Percentiles rank a stretch among this genome's conserved stretches.
These are phyloP conservation scores for Schizothorax lantsangensis DNA, from an alignment of 2,797 vertebrate species.

Conservation along the genomic window DNA sequence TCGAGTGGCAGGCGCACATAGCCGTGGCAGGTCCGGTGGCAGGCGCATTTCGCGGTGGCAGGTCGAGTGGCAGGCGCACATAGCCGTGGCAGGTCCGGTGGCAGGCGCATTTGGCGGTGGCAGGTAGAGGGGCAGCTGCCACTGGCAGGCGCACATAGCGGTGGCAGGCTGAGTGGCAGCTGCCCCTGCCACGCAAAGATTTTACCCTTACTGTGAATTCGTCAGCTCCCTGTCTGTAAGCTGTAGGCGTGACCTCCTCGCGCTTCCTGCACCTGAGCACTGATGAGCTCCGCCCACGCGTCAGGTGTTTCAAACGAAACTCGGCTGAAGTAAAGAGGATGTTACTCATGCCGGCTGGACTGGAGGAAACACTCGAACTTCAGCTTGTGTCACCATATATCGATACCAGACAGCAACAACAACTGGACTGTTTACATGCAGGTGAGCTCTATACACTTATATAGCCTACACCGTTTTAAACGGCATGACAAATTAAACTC, in stretches of 20 bases:
- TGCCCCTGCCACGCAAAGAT: no score
- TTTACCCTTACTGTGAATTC: no score
- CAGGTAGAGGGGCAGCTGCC: no score
- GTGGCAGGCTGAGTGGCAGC: no score
- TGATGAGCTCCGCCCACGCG: constrained; percentile 19
- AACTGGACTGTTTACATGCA: not conserved
- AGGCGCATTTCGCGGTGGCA: no score
- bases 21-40: no score
- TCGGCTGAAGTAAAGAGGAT: not conserved
- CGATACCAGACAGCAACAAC: not conserved
- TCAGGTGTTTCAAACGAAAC: constrained; percentile 39
- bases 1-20: no score
- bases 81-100: no score
- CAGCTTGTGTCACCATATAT: not conserved
- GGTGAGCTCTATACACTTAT: constrained; percentile 20
- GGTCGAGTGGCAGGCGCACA: no score
- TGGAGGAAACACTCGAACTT: not conserved
- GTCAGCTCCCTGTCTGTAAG: not conserved
- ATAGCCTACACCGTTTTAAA: not conserved
- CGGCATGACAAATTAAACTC: not conserved
- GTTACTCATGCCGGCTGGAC: constrained; percentile 21
- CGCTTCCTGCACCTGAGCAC: constrained; percentile 5
- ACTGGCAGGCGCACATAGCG: no score
- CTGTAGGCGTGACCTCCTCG: not conserved
- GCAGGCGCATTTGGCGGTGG: no score